These are phyloP conservation scores for Cataglyphis livida DNA, from an alignment of 2,888 invertebrate species.

Conservation along the genomic window DNA sequence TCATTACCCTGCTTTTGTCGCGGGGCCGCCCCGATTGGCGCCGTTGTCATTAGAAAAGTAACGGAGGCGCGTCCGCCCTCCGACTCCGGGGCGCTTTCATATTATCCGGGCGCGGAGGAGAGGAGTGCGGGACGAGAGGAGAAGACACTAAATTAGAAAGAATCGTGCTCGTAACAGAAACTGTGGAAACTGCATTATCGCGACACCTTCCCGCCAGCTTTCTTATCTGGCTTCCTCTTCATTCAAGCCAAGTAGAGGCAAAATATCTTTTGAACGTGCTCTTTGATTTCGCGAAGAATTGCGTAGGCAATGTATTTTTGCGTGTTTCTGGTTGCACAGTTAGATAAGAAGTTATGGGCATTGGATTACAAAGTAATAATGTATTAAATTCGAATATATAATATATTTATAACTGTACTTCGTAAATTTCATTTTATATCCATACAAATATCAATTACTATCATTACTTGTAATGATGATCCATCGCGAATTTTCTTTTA, in stretches of 20 bases:
- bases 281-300: constrained; percentile 55
- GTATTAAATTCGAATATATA: not conserved
- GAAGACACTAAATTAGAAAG: constrained; percentile 82
- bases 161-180: constrained; percentile 75
- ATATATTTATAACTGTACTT: not conserved
- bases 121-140: constrained; percentile 49
- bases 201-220: constrained; percentile 70
- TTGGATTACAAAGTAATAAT: not conserved
- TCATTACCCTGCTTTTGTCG: constrained; percentile 85
- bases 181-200: constrained; percentile 81
- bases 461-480: constrained; percentile 28
- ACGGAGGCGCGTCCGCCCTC: constrained; percentile 82
- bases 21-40: constrained; percentile 80
- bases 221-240: constrained; percentile 8
- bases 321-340: not conserved
- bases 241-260: constrained; percentile 5
- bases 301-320: not conserved
- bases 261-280: constrained; percentile 12
- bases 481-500: constrained; percentile 17
- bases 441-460: constrained; percentile 19
- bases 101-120: constrained; percentile 78
- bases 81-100: constrained; percentile 77
- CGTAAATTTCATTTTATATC: not conserved
- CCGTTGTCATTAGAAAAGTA: constrained; percentile 85
- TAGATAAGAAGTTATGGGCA: not conserved